phyloP scores from a whole-genome alignment of 2,113 vertebrate genomes.

The Zonotrichia leucophrys region DNA sequence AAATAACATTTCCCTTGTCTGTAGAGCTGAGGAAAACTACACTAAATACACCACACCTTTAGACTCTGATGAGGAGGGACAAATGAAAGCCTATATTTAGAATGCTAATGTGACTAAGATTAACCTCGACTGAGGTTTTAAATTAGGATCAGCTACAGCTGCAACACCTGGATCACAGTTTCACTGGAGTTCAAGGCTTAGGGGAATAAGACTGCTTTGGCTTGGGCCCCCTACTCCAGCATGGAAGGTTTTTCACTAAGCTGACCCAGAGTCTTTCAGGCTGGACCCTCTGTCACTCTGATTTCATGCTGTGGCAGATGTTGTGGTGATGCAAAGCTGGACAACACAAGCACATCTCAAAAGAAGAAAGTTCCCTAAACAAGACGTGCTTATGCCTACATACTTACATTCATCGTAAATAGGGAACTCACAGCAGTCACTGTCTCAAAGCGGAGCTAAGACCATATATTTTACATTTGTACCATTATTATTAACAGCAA shows the following conservation, averaged over 20 bases:
- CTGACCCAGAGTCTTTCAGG: not conserved
- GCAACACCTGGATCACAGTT: not conserved
- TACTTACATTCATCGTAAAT: not conserved
- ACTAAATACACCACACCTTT: not conserved
- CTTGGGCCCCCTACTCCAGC: not conserved
- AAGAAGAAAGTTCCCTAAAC: not conserved
- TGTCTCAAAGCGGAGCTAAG: not conserved
- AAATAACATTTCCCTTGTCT: not conserved
- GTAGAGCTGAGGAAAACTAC: not conserved
- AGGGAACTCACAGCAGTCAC: not conserved
- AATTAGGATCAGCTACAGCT: not conserved
- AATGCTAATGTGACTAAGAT: not conserved
- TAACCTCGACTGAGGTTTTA: not conserved
- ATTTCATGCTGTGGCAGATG: not conserved
- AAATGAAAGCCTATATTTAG: conserved; percentile 5
- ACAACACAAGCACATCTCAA: not conserved
- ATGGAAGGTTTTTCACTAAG: not conserved
- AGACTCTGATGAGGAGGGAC: not conserved
- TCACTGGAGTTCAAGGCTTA: not conserved
- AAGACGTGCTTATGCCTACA: not conserved
- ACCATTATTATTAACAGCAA: not conserved
- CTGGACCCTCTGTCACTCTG: not conserved
- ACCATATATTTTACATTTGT: not conserved
- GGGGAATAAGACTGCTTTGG: not conserved
- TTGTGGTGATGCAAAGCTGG: not conserved